These are phyloP conservation scores for Etheostoma nigrum DNA, from an alignment of 2,797 vertebrate species.

Conservation along the genomic window DNA sequence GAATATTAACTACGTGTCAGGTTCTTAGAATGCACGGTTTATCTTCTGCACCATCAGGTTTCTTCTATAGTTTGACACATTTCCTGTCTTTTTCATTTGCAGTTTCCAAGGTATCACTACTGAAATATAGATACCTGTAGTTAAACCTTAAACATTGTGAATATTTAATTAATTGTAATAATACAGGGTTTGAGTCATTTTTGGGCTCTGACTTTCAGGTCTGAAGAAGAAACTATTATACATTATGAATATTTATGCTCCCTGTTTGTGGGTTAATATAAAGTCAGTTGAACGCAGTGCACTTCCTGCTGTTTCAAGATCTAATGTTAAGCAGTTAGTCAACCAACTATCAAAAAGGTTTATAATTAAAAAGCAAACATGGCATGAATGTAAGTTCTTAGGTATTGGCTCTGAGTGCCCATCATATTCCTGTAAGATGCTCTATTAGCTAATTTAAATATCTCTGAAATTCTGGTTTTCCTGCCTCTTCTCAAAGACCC, in stretches of 20 bases:
- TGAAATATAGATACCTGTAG: too few relatives aligned
- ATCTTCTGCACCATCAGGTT: constrained; percentile 1
- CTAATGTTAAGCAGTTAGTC: not conserved
- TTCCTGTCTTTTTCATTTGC: constrained; percentile 11
- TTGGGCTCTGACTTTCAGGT: not conserved
- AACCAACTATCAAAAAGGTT: not conserved
- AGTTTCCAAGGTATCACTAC: not conserved
- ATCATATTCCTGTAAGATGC: not conserved
- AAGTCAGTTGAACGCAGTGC: not conserved
- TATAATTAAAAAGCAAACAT: not conserved
- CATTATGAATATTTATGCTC: not conserved
- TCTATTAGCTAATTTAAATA: not conserved
- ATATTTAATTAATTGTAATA: not conserved
- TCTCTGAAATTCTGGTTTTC: not conserved
- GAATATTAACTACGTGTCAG: not conserved
- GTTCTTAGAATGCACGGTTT: not conserved
- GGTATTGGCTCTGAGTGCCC: not conserved
- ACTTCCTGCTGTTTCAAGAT: not conserved
- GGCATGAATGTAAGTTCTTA: not conserved
- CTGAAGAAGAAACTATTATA: not conserved
- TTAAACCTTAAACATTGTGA: not conserved
- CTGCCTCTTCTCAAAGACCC: not conserved
- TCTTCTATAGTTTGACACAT: not conserved
- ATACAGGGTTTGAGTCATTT: not conserved
- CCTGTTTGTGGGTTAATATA: not conserved